Evolutionary conservation across 1,140 invertebrate species (phyloP), one percentile per base, ranked within the genome.

Genomic region (Penaeus vannamei): DNA sequence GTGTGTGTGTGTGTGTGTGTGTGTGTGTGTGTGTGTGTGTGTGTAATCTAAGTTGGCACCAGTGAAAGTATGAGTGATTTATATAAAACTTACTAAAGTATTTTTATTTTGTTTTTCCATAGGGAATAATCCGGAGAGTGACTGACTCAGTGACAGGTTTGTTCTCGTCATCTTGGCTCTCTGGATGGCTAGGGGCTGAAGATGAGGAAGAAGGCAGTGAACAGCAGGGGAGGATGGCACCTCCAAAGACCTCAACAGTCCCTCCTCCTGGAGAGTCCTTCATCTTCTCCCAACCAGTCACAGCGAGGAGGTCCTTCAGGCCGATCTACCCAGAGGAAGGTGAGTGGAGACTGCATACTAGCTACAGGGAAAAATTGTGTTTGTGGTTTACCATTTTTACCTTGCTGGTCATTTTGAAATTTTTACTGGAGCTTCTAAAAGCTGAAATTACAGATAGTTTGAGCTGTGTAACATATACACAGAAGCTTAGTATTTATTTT

Each of bases 311-410:
- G 12, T 60, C 80, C 12, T 88, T 88, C 61, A 82, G 81, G 62
- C 86, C 86, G 59, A 76, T 88, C 36, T 88, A 88, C 53, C 86
- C 86, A n/a, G 86, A 88, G 53, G 86, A 88, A 88, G 86, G 86
- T 88, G 60, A 20, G 60, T 12, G 10, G 10, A 1, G 53, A 8
- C 12, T 12, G 53, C 8, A 53, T 0, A 53, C 10, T 10, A 2
- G 14, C 12, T 53, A 12, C 53, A 26, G 59, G 1, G n/a, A 8
- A 8, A 84, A 84, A 22, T 26, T 22, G 23, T n/a, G 20, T 61
- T n/a, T 42, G 23, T 32, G 32, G 7, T 22, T n/a, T 26, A 53
- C 12, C 80, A 23, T 53, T 53, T 53, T 53, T 53, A 53, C 8
- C 8, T 14, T 22, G 32, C 19, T 61, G 23, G 19, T 53, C 8